Base-by-base conservation (phyloP, 2,888 invertebrate species). In the Amphiduros pacificus region DNA sequence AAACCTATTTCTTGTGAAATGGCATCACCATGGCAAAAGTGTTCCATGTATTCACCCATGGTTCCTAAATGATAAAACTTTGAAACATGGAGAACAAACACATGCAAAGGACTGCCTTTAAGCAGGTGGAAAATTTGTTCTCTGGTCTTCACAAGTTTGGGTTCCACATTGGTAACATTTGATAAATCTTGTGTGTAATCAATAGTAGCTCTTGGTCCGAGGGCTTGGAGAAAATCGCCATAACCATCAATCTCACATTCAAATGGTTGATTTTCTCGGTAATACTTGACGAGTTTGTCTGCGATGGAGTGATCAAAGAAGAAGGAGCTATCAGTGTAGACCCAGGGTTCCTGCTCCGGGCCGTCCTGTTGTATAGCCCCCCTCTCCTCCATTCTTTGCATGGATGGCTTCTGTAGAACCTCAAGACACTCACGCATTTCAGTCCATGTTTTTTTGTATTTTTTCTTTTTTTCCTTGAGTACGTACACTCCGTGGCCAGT, bases 11-110 rank as follows among this genome's bases (percentile, higher is more conserved):
- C 73, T 20, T 56, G 44, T 31, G 72, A 71, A 55, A 79, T 72
- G 9, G 52, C 51, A 14, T 53, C 41, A 62, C 80, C 75, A 20
- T 72, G 69, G 55, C 78, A 79, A 51, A 78, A 74, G 59, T 79
- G 69, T 24, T 77, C 62, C 4, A 80, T 66, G 54, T 78, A 76
- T 62, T 82, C 82, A n/a, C 69, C 68, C 65, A 82, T 80, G 1
- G 84, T 84, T 6, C 85, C 85, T 32, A 84, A 75, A 66, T 85
- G 85, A 59, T 82, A 80, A 67, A 84, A 85, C 62, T 73, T 74
- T 0, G 84, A 84, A 4, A 74, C 66, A 57, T 80, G 77, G 61
- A 84, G 73, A 2, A 78, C 70, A 3, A 84, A 58, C 5, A 83
- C 68, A 59, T 75, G 73, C 22, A 83, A 66, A 9, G 74, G 68